These are phyloP conservation scores for Syngnathoides biaculeatus DNA, from an alignment of 2,113 vertebrate species.

Conservation along the genomic window DNA sequence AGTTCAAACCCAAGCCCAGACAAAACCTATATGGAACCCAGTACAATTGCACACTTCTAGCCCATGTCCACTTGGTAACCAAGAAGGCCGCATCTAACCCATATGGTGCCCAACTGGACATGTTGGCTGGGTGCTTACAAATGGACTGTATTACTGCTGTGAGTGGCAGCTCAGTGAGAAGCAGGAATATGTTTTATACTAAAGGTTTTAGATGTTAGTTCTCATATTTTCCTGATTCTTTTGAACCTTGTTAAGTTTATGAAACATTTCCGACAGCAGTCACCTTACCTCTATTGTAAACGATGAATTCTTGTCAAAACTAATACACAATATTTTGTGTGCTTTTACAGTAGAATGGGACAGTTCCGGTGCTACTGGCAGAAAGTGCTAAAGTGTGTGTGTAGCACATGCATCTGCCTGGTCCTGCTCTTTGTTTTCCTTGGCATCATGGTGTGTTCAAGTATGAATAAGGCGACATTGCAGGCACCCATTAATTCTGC, in stretches of 20 bases:
- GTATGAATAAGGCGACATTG: neutral
- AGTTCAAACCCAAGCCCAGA: too few species aligned
- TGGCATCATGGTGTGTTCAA: neutral
- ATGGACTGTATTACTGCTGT: too few species aligned
- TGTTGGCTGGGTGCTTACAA: too few species aligned
- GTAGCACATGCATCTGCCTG: slow-evolving; percentile 43
- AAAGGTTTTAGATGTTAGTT: neutral
- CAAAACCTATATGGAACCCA: too few species aligned
- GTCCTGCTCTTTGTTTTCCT: slow-evolving; percentile 35
- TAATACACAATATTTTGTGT: neutral
- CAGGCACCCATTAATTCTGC: neutral
- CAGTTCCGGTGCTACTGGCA: slow-evolving; percentile 14
- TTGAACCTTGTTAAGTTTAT: neutral
- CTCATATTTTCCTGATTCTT: neutral
- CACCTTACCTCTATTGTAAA: neutral
- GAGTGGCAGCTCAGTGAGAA: too few species aligned
- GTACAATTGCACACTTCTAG: too few species aligned
- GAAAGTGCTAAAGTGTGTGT: slow-evolving; percentile 44
- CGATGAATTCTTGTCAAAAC: neutral
- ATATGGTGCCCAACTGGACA: too few species aligned
- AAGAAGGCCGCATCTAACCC: too few species aligned
- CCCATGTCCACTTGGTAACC: too few species aligned
- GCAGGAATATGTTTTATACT: too few species aligned
- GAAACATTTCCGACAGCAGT: neutral
- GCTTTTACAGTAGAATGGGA: slow-evolving; percentile 53